Percentiles rank a stretch among this genome's conserved stretches.
phyloP scores from a whole-genome alignment of 2,113 vertebrate species.

The Trogon melanurus region DNA sequence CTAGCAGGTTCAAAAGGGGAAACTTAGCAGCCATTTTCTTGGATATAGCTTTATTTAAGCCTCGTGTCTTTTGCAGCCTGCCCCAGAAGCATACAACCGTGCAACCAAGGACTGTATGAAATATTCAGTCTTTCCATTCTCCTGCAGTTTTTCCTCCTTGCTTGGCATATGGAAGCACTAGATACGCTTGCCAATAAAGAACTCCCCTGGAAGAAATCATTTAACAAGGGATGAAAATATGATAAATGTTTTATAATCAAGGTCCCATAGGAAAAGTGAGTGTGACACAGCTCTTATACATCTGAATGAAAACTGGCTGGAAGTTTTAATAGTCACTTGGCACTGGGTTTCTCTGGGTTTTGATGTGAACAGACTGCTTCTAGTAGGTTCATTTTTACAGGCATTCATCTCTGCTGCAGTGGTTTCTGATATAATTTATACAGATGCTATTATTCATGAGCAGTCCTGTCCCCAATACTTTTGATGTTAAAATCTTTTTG shows the following conservation, averaged over 20 bases:
- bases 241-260: constrained; percentile 51
- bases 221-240: constrained; percentile 30
- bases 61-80: background rate
- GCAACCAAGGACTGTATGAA: background rate
- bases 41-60: constrained; percentile 1
- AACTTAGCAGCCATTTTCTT: background rate
- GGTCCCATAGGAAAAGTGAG: constrained; percentile 5
- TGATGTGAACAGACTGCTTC: background rate
- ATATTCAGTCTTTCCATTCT: constrained; percentile 9
- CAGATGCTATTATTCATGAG: constrained; percentile 1
- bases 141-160: constrained; percentile 1
- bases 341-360: constrained; percentile 8
- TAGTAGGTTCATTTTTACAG: background rate
- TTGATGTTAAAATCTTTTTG: constrained; percentile 30
- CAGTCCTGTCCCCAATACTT: background rate
- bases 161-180: constrained; percentile 26
- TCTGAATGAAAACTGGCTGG: background rate
- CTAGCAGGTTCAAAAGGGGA: background rate
- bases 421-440: constrained; percentile 20
- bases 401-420: constrained; percentile 32
- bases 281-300: background rate
- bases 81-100: background rate
- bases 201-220: constrained; percentile 34
- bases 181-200: constrained; percentile 21
- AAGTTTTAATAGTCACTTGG: constrained; percentile 24